Conservation (phyloP, 2,113 vertebrate genomes). For the Pachyramphus minor region DNA sequence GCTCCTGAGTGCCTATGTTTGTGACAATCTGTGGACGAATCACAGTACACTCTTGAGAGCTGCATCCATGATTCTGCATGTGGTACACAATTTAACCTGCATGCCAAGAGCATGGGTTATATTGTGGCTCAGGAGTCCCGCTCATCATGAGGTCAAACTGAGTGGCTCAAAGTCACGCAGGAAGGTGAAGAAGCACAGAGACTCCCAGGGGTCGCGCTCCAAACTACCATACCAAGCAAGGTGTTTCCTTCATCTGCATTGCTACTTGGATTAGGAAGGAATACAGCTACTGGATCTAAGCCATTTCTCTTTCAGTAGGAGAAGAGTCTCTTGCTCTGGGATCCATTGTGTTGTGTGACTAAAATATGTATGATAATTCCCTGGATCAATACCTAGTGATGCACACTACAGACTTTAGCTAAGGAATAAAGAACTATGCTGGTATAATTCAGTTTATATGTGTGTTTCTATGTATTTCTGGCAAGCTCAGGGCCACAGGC, state of each 20-base stretch:
- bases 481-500: not conserved
- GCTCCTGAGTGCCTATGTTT: slow-evolving; percentile 39
- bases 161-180: not conserved
- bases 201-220: not conserved
- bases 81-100: not conserved
- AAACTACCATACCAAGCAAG: not conserved
- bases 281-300: not conserved
- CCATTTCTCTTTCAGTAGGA: not conserved
- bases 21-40: slow-evolving; percentile 58
- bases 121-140: not conserved
- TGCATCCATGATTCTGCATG: slow-evolving; percentile 25
- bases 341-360: accelerated
- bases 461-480: not conserved
- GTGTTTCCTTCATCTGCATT: not conserved
- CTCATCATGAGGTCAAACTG: not conserved
- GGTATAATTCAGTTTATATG: not conserved
- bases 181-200: not conserved
- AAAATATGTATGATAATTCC: not conserved
- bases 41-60: slow-evolving; percentile 36
- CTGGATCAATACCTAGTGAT: not conserved
- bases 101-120: not conserved
- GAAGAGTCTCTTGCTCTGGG: not conserved
- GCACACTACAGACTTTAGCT: not conserved
- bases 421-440: not conserved
- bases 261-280: not conserved